Percentiles rank a stretch among this genome's conserved stretches.
Conservation (phyloP, 2,888 invertebrate species). For the Amorpha juglandis region DNA sequence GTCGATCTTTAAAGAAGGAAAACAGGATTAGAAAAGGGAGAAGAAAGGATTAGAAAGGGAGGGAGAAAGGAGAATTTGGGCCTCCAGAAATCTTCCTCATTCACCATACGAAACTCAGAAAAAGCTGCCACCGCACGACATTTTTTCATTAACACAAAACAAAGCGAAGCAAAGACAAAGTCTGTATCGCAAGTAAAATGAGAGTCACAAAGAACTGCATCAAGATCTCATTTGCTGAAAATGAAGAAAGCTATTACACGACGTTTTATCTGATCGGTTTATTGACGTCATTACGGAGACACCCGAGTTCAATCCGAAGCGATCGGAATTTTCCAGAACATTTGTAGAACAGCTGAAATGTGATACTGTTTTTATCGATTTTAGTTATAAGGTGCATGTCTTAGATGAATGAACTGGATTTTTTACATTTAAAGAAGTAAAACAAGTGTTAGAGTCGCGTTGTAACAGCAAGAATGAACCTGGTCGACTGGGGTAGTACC, state of each 20-base stretch:
- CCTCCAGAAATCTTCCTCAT: too few relatives aligned
- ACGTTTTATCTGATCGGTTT: conserved; percentile 16
- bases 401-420: background rate
- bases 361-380: conserved; percentile 2
- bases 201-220: background rate
- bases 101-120: too few relatives aligned
- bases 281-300: conserved; percentile 1
- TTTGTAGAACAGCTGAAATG: conserved; percentile 4
- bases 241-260: conserved; percentile 6
- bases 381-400: background rate
- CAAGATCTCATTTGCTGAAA: conserved; percentile 10
- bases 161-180: background rate
- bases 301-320: background rate
- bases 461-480: background rate
- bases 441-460: background rate
- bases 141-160: too few relatives aligned
- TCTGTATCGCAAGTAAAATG: too few relatives aligned
- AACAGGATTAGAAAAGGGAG: too few relatives aligned
- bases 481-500: too few relatives aligned
- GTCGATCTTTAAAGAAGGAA: too few relatives aligned
- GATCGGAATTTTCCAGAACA: conserved; percentile 9
- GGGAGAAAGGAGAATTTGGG: too few relatives aligned
- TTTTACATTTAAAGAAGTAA: background rate
- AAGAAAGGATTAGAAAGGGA: too few relatives aligned
- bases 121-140: too few relatives aligned